Conservation (phyloP, 1,140 invertebrate species). For the Bombus turneri region DNA sequence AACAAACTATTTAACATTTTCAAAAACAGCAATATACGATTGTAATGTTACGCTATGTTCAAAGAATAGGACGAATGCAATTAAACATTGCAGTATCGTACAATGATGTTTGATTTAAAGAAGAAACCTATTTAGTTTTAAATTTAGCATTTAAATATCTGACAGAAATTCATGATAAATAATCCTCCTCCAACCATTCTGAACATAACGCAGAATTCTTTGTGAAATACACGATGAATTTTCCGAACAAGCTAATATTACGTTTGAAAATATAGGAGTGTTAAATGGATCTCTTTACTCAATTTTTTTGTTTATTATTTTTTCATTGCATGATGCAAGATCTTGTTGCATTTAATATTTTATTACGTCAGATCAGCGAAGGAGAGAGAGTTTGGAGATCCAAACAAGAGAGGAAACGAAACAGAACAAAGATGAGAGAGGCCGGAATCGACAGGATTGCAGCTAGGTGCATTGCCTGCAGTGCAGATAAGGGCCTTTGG, state of each 20-base stretch:
- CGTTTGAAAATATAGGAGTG: not conserved
- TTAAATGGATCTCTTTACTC: not conserved
- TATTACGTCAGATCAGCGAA: not conserved
- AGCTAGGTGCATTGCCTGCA: slow-evolving; percentile 49
- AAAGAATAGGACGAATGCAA: not conserved
- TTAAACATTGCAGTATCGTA: not conserved
- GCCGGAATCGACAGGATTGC: slow-evolving; percentile 44
- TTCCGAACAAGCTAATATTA: not conserved
- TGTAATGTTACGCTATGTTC: no score
- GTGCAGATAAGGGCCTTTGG: slow-evolving; percentile 60
- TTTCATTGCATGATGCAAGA: not conserved
- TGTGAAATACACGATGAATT: no score
- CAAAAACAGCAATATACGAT: no score
- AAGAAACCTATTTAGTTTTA: not conserved
- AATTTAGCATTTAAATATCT: not conserved
- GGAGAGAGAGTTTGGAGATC: not conserved
- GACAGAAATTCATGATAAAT: no score
- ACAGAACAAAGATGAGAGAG: not conserved
- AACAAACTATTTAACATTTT: no score
- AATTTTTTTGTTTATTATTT: not conserved
- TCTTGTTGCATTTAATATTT: not conserved
- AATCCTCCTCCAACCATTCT: no score
- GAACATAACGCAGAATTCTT: no score
- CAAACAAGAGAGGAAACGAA: not conserved
- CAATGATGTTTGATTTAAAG: not conserved